Conservation (phyloP, 1,140 invertebrate species). For the Anadara kagoshimensis region DNA sequence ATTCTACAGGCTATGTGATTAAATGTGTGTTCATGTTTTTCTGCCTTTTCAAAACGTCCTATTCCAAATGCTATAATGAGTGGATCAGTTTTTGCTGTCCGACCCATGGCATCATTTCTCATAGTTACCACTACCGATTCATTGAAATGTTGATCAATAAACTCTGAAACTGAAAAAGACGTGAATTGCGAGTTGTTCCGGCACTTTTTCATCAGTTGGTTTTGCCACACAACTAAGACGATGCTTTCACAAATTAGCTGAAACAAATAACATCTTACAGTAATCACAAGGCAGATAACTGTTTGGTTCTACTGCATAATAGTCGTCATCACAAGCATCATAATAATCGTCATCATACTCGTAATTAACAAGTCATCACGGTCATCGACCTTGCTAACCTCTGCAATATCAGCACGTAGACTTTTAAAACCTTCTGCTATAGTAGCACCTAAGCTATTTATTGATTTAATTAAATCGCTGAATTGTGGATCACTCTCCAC, state of each 20-base stretch:
- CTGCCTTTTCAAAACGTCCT: constrained; percentile 2
- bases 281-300: neutral
- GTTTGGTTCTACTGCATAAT: neutral
- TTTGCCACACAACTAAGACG: neutral
- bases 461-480: no score
- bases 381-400: no score
- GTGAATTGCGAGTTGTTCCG: neutral
- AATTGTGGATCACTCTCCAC: no score
- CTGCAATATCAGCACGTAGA: no score
- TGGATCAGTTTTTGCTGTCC: neutral
- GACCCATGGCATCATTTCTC: constrained; percentile 10
- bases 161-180: neutral
- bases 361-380: no score
- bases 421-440: no score
- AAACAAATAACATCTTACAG: neutral
- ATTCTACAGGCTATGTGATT: constrained; percentile 7
- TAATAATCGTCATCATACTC: no score
- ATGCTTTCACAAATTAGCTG: constrained; percentile 1
- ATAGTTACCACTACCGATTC: neutral
- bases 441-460: no score
- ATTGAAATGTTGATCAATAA: neutral
- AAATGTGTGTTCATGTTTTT: constrained; percentile 7
- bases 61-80: neutral
- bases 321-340: no score
- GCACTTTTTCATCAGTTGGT: neutral